phyloP scores from a whole-genome alignment of 1,140 invertebrate species.

The Ladona fulva region DNA sequence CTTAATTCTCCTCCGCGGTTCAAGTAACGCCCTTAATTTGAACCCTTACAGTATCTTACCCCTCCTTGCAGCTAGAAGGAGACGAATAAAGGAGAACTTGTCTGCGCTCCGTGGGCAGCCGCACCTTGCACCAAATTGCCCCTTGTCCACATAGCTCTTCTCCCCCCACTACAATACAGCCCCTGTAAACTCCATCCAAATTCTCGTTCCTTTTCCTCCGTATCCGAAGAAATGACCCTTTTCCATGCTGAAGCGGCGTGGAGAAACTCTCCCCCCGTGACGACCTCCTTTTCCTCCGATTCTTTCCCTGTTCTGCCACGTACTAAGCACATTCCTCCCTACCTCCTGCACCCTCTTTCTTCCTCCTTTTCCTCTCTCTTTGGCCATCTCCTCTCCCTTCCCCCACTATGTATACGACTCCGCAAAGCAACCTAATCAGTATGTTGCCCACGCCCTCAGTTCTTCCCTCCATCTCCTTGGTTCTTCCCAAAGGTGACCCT shows the following conservation, averaged over 20 bases:
- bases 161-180: not conserved
- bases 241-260: too few species aligned
- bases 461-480: not conserved
- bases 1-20: not conserved
- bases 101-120: not conserved
- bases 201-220: not conserved
- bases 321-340: not conserved
- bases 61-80: not conserved
- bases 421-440: not conserved
- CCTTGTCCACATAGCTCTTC: not conserved
- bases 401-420: not conserved
- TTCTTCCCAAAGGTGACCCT: not conserved
- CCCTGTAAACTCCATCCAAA: not conserved
- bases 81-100: not conserved
- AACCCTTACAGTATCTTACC: not conserved
- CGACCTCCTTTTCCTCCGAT: not conserved
- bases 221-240: not conserved
- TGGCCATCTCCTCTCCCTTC: not conserved
- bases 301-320: not conserved
- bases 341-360: not conserved
- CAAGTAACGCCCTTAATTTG: not conserved
- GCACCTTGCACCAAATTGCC: constrained; percentile 6
- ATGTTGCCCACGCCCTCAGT: not conserved
- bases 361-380: not conserved
- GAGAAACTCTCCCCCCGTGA: not conserved